Base-by-base conservation (phyloP, 2,888 invertebrate genomes). In the Cabera pusaria region DNA sequence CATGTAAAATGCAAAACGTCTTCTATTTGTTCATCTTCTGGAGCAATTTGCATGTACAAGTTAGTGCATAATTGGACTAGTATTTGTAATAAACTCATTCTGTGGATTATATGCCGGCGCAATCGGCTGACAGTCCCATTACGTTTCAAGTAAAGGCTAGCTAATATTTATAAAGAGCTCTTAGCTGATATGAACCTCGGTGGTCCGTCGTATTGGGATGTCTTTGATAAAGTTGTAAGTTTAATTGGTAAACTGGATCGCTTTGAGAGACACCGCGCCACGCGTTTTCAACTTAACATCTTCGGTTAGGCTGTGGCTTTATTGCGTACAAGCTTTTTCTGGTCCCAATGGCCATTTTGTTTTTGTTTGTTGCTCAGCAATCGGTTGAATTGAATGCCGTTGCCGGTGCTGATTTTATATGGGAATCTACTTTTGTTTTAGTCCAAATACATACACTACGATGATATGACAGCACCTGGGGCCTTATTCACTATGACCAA, bases 211-310 rank as follows among this genome's bases (percentile, higher is more conserved):
- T 59, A 69, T 64, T 72, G 74, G 73, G 72, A 76, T 69, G 72
- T 69, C 72, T 73, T 77, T 78, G 76, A 87, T 87, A 87, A 87
- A 85, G 80, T 75, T 82, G 83, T 84, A 75, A 77, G 74, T 84
- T 86, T 87, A 87, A 87, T 87, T 86, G 76, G 82, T 76, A 70
- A 82, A 81, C 84, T 79, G 79, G 82, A 54, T 56, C 47, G 65
- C 64, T 68, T 75, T 71, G 80, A 83, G 74, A 72, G 74, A 63
- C 49, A 70, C 84, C 85, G 83, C 83, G 71, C 66, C 71, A 77
- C 77, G 75, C 73, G 78, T 59, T 59, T 54, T 59, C 52, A 49
- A 50, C 56, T 62, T 62, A 59, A 58, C 49, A 56, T 49, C 52
- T 52, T 50, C 53, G 53, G 17, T 21, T 31, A 17, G 29, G 10